phyloP scores from a whole-genome alignment of 1,140 invertebrate species.

The Drosophila ananassae region DNA sequence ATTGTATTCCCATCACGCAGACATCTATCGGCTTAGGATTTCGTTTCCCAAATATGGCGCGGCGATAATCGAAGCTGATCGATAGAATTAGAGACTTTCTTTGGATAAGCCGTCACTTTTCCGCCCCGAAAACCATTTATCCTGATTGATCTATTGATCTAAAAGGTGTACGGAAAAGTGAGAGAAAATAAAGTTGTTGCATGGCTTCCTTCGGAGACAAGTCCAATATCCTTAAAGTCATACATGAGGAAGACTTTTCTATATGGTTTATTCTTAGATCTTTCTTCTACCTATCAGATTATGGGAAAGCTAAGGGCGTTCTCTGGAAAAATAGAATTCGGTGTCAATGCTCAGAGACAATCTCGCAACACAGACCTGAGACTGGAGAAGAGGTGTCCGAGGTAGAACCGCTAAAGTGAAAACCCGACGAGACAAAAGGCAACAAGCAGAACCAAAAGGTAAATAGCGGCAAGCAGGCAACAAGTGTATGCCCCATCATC shows the following conservation, averaged over 20 bases:
- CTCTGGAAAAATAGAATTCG: slow-evolving; percentile 45
- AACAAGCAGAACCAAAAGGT: slow-evolving; percentile 72
- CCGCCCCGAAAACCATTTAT: slow-evolving; percentile 18
- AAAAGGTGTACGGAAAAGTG: slow-evolving; percentile 11
- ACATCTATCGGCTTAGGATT: slow-evolving; percentile 43
- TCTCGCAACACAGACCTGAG: slow-evolving; percentile 5
- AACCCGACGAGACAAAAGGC: slow-evolving; percentile 56
- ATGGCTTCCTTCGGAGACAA: not conserved
- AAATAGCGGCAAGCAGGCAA: slow-evolving; percentile 76
- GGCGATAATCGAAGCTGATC: slow-evolving; percentile 52
- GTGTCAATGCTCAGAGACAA: slow-evolving; percentile 48
- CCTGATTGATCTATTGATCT: slow-evolving; percentile 33
- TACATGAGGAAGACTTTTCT: too few relatives aligned
- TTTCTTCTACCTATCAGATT: too few relatives aligned
- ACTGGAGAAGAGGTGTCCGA: slow-evolving; percentile 4
- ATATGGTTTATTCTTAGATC: too few relatives aligned
- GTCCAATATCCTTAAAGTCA: too few relatives aligned
- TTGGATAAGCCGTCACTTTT: slow-evolving; percentile 48
- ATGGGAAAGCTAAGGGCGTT: slow-evolving; percentile 38
- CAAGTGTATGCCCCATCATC: slow-evolving; percentile 64
- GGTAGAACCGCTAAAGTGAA: slow-evolving; percentile 55
- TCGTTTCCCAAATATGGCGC: slow-evolving; percentile 29
- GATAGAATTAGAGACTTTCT: slow-evolving; percentile 56
- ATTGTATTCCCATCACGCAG: slow-evolving; percentile 46
- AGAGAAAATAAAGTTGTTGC: slow-evolving; percentile 13